Evolutionary conservation across 2,888 invertebrate species (phyloP).

Genomic region (Hypselothyrea guttata): DNA sequence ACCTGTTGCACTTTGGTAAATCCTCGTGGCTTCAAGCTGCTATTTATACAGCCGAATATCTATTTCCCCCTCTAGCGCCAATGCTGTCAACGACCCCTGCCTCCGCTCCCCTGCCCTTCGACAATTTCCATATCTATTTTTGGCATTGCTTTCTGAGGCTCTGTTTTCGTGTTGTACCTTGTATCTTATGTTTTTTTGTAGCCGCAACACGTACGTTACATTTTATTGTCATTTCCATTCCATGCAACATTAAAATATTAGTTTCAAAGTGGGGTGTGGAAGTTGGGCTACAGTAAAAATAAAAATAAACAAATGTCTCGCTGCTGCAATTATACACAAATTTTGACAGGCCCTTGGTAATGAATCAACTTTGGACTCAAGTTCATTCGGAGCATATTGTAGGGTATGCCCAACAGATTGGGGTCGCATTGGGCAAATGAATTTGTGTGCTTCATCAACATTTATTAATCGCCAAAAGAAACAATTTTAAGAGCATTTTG

Average conservation of each 20-base stretch:
- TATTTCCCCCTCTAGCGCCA: conserved; percentile 4
- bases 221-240: conserved; percentile 40
- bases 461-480: not conserved
- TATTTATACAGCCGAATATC: conserved; percentile 20
- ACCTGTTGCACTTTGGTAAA: conserved; percentile 48
- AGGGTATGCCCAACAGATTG: conserved; percentile 21
- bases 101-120: not conserved
- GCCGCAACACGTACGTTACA: conserved; percentile 18
- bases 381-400: not conserved
- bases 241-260: conserved; percentile 62
- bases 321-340: conserved; percentile 42
- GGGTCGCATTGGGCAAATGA: conserved; percentile 22
- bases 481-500: no score
- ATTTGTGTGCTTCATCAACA: conserved; percentile 1
- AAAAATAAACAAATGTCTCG: conserved; percentile 55
- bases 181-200: not conserved
- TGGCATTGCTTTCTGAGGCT: conserved; percentile 7
- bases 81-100: conserved; percentile 18
- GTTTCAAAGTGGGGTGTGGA: conserved; percentile 40
- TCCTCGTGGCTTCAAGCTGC: not conserved
- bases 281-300: conserved; percentile 17
- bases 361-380: conserved; percentile 26
- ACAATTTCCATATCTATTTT: conserved; percentile 27
- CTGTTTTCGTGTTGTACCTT: not conserved
- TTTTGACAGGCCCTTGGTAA: conserved; percentile 47